Evolutionary conservation across 2,888 invertebrate species (phyloP).

Genomic region (Cataglyphis albicans): DNA sequence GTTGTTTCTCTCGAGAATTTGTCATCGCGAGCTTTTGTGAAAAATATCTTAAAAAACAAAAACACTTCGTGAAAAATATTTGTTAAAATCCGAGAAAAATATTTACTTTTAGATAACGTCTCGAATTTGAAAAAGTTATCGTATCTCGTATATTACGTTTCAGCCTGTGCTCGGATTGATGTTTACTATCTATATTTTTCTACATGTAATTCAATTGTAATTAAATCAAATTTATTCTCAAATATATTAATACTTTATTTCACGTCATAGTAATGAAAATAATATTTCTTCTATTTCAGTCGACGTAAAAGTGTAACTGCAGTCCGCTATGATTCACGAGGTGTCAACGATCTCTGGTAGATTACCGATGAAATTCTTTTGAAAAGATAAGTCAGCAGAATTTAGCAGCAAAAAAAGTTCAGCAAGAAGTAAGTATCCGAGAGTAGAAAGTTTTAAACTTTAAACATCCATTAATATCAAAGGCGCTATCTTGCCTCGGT

Average conservation of each 20-base stretch:
- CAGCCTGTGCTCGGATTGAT: neutral
- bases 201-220: neutral
- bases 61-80: neutral
- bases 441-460: constrained; percentile 26
- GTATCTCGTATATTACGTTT: neutral
- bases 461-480: constrained; percentile 47
- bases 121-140: neutral
- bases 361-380: constrained; percentile 1
- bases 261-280: neutral
- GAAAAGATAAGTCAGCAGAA: constrained; percentile 8
- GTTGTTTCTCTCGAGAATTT: neutral
- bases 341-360: constrained; percentile 32
- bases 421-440: neutral
- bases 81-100: neutral
- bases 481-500: constrained; percentile 22
- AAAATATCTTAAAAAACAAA: neutral
- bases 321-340: neutral
- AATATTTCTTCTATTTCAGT: neutral
- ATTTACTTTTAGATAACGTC: neutral
- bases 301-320: neutral
- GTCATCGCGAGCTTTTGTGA: neutral
- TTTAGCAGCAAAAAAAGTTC: constrained; percentile 20
- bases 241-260: neutral
- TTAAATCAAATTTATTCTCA: neutral
- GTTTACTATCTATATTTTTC: neutral